Base-by-base conservation (phyloP, 2,113 vertebrate species). In the Asarcornis scutulata region DNA sequence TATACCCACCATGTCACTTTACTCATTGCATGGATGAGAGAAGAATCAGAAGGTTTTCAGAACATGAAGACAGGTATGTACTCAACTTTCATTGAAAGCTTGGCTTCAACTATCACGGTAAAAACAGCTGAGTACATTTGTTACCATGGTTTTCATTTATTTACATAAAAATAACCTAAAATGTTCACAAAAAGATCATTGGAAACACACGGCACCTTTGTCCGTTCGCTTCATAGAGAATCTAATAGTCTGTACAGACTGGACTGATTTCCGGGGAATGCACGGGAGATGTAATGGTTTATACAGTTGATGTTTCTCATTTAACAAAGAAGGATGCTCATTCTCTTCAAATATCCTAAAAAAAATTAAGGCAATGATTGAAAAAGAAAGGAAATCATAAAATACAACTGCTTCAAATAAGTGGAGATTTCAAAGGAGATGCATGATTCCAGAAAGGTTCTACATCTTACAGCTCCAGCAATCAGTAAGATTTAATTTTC, bases 341-440 rank as follows among this genome's bases (percentile, higher is more conserved):
- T 20, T 71, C 38, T 95, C 95, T 94, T 97, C 96, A 97, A 93
- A 96, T 46, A 89, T 15, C 75, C 98, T 98, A 68, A 95, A 86
- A 72, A 88, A 60, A 88, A 95, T 20, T 13, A 87, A 29, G 23
- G 15, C 62, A 56, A 26, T 26, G 60, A 29, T 32, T 71, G 16
- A 11, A 79, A 95, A 87, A 91, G 29, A 91, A 93, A 60, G 40
- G n/a, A 75, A 59, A 81, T 79, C 20, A 32, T 50, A 75, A 95
- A 95, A 86, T 31, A 55, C 1, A 90, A 74, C 42, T 75, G 52
- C 32, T 88, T 83, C 34, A 75, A 58, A 2, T 40, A 78, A 53
- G 20, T 38, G 16, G 17, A 72, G 21, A 78, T 96, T 72, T 78
- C 80, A 71, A 86, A 11, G 16, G 13, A 58, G 36, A 29, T 42